phyloP scores from a whole-genome alignment of 2,797 vertebrate species.

The Danio tinwini region DNA sequence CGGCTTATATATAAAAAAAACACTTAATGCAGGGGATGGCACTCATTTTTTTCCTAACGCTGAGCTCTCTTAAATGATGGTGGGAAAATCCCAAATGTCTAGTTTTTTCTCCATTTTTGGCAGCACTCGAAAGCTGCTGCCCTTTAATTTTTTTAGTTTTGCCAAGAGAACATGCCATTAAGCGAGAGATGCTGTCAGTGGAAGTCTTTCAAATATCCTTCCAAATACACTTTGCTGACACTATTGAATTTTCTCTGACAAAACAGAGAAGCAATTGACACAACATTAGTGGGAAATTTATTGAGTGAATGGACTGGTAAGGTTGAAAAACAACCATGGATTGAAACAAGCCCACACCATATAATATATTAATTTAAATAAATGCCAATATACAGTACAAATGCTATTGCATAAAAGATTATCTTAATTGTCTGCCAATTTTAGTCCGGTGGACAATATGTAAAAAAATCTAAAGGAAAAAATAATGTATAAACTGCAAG shows the following conservation, averaged over 20 bases:
- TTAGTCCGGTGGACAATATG: too few species aligned
- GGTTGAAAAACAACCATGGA: slow-evolving; percentile 48
- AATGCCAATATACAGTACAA: neutral
- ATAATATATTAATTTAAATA: neutral
- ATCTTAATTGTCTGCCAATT: neutral
- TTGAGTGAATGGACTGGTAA: slow-evolving; percentile 60
- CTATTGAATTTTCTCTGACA: slow-evolving; percentile 31
- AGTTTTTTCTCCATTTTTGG: slow-evolving; percentile 39
- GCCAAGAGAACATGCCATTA: slow-evolving; percentile 31
- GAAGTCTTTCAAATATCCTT: slow-evolving; percentile 27
- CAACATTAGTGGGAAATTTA: neutral
- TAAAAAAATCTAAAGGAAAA: too few species aligned
- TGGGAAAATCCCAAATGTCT: slow-evolving; percentile 31
- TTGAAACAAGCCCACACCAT: neutral
- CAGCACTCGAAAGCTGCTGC: slow-evolving; percentile 11
- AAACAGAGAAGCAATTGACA: neutral
- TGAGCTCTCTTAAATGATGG: slow-evolving; percentile 2
- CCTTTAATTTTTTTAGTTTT: neutral
- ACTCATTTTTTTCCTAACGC: slow-evolving; percentile 9
- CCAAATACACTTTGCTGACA: slow-evolving; percentile 29
- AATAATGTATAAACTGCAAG: too few species aligned
- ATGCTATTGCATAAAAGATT: neutral
- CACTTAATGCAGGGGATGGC: neutral
- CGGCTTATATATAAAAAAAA: slow-evolving; percentile 5
- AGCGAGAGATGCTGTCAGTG: slow-evolving; percentile 13